Evolutionary conservation across 2,113 vertebrate species (phyloP).

Genomic region (Cyprinodon variegatus): DNA sequence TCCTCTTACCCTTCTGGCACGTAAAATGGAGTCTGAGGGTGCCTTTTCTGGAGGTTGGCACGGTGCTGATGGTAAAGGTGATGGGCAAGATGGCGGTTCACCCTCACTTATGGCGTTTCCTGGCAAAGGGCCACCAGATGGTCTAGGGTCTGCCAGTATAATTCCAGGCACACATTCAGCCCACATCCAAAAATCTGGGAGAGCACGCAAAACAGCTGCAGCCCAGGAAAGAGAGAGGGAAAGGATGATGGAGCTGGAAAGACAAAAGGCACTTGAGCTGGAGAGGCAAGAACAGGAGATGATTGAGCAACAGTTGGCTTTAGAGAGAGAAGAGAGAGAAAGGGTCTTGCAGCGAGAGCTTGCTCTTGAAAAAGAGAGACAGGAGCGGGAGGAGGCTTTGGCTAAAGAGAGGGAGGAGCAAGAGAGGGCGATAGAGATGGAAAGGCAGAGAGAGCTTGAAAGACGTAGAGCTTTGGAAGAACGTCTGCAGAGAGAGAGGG

Average conservation of each 20-base stretch:
- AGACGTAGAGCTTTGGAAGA: constrained; percentile 8
- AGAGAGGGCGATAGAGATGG: constrained; percentile 58
- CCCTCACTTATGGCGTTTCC: constrained; percentile 39
- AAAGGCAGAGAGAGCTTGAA: constrained; percentile 60
- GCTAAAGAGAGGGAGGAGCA: constrained; percentile 58
- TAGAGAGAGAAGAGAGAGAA: constrained; percentile 66
- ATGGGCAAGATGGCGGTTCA: constrained; percentile 62
- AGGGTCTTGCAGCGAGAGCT: constrained; percentile 54
- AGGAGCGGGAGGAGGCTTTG: constrained; percentile 56
- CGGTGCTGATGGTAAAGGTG: constrained; percentile 51
- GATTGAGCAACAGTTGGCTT: constrained; percentile 56
- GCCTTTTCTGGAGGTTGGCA: constrained; percentile 76
- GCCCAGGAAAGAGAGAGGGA: constrained; percentile 58
- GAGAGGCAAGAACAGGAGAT: constrained; percentile 65
- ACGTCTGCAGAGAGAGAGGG: no score
- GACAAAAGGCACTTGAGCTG: constrained; percentile 51
- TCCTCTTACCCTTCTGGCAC: constrained; percentile 78
- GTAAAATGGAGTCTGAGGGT: constrained; percentile 81
- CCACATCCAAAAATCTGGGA: constrained; percentile 65
- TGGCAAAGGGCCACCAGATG: constrained; percentile 60
- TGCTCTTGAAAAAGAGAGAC: constrained; percentile 57
- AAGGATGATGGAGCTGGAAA: constrained; percentile 48
- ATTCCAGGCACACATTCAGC: constrained; percentile 54
- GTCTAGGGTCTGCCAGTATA: constrained; percentile 65
- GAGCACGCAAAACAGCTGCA: constrained; percentile 66